Base-by-base conservation (phyloP, 2,113 vertebrate species). In the Thinocorus orbignyianus region DNA sequence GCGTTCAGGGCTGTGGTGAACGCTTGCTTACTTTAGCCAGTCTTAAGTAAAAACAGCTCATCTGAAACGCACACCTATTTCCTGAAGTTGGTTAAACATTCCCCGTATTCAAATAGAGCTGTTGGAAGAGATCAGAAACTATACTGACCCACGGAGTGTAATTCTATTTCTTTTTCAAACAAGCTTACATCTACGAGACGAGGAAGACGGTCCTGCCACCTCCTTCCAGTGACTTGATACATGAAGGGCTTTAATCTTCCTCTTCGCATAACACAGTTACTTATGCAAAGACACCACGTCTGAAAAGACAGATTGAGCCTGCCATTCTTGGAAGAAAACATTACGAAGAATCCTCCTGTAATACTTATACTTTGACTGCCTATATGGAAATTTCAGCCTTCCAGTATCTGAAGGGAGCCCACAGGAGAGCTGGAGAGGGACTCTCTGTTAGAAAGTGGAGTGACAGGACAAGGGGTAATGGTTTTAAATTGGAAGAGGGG, bases 51-150 rank as follows among this genome's bases (percentile, higher is more conserved):
- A 73, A 87, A 88, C 2, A 71, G 81, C 80, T 84, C 76, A 52
- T 66, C 85, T 91, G 87, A 87, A 92, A 95, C 44, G 70, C 81
- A 91, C 89, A 89, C 81, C 87, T 94, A 55, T 51, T 88, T 92
- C 93, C 93, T 86, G 72, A 83, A 65, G 70, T 8, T 42, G 35
- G 31, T 74, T 74, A 68, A 74, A 90, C 79, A 68, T n/a, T 17
- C 55, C 54, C 41, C 3, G 7, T 22, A 78, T 73, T 92, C 88
- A 92, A 69, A 60, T 0, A 31, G 41, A 72, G 42, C 4, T 70
- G 54, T 31, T 86, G 33, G 35, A 44, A 69, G 24, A 90, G 58
- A 88, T 73, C 82, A 93, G 78, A 81, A 90, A 93, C 79, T 41
- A 68, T 25, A 92, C 0, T 60, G 55, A 68, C 31, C 33, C 60